Evolutionary conservation across 2,797 vertebrate genomes (phyloP).

Genomic region (Lagocephalus sceleratus): DNA sequence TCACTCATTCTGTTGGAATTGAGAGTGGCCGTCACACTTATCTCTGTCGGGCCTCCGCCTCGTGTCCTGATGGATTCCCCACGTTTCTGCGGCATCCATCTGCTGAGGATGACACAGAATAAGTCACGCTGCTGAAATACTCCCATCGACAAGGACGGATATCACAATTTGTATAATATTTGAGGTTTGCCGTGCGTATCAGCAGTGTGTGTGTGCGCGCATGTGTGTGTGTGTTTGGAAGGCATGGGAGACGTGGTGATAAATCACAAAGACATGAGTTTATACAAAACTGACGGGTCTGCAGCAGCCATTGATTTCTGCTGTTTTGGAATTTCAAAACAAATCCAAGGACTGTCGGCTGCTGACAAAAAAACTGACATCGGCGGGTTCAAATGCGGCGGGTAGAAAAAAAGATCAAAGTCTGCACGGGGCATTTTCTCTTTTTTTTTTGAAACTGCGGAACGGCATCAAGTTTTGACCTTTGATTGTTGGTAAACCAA

Average conservation of each 20-base stretch:
- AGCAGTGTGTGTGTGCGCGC: background rate
- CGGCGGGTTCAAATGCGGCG: constrained; percentile 21
- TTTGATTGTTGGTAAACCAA: constrained; percentile 21
- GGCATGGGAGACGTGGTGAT: background rate
- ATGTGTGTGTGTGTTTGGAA: background rate
- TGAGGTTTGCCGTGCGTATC: constrained; percentile 24
- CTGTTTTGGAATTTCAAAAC: constrained; percentile 28
- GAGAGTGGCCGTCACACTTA: constrained; percentile 48
- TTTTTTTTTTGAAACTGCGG: constrained; percentile 11
- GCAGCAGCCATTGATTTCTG: constrained; percentile 34
- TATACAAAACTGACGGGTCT: constrained; percentile 4
- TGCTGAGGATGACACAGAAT: constrained; percentile 54
- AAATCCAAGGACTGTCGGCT: constrained; percentile 15
- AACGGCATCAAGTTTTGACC: constrained; percentile 30
- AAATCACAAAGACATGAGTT: constrained; percentile 10
- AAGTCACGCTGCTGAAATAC: constrained; percentile 55
- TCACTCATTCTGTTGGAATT: constrained; percentile 37
- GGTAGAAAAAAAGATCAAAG: constrained; percentile 35
- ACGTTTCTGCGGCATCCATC: constrained; percentile 67
- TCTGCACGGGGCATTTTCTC: background rate
- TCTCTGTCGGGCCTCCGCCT: constrained; percentile 52
- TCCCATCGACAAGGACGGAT: constrained; percentile 41
- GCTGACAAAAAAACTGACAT: constrained; percentile 23
- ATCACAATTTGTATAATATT: constrained; percentile 42
- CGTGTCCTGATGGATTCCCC: constrained; percentile 52